Conservation (phyloP, 2,797 vertebrate species). For the Tauraco hartlaubi region DNA sequence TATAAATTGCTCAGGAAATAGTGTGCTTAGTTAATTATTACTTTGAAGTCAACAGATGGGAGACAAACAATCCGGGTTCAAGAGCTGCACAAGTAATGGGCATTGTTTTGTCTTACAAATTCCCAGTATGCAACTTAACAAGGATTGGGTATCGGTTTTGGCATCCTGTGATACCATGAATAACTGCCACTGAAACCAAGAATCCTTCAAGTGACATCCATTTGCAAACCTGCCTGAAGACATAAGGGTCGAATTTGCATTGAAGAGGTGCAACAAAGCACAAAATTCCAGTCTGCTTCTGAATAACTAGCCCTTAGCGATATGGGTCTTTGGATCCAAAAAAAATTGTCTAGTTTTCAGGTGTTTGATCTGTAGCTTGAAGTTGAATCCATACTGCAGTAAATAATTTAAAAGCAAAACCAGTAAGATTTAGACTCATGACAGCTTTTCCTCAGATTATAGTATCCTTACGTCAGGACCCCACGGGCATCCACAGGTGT, state of each 20-base stretch:
- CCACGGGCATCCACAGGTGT: neutral
- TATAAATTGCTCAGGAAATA: conserved; percentile 22
- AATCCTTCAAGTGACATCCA: conserved; percentile 20
- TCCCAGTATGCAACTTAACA: neutral
- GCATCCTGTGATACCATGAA: neutral
- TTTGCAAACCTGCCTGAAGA: conserved; percentile 40
- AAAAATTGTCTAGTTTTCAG: neutral
- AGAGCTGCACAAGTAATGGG: neutral
- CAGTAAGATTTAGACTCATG: neutral
- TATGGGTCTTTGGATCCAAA: neutral
- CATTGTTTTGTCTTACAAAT: conserved; percentile 26
- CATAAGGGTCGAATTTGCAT: neutral
- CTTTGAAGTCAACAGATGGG: neutral
- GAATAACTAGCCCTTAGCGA: neutral
- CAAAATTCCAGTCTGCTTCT: conserved; percentile 30
- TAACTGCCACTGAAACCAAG: conserved; percentile 17
- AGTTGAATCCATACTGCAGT: neutral
- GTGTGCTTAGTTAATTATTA: conserved; percentile 29
- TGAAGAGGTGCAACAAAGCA: conserved; percentile 31
- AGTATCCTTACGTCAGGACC: neutral
- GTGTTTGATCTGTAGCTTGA: neutral
- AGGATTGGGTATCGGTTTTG: neutral
- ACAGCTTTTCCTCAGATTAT: neutral
- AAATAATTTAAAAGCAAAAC: neutral
- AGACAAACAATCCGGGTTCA: conserved; percentile 7